Percentiles rank a stretch among this genome's conserved stretches.
Conservation (phyloP, 2,797 vertebrate genomes). For the Pteropus rufus region DNA sequence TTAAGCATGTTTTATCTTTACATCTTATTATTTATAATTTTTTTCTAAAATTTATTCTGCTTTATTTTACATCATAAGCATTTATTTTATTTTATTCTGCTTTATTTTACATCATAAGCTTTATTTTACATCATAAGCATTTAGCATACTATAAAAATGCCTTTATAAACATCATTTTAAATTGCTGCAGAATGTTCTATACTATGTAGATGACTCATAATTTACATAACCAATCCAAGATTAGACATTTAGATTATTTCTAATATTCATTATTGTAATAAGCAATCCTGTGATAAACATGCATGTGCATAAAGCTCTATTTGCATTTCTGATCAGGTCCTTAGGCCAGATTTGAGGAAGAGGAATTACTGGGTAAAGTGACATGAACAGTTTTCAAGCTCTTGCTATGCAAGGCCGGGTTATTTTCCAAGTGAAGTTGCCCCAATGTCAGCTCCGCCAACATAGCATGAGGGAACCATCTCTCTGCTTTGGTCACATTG, state of each 20-base stretch:
- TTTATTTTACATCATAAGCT: conserved; percentile 1
- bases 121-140: not conserved
- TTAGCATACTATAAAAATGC: conserved; percentile 13
- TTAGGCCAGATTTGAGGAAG: not conserved
- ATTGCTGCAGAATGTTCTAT: conserved; percentile 33
- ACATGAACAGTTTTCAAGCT: not conserved
- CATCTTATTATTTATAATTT: not conserved
- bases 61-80: conserved; percentile 44
- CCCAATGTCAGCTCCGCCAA: not conserved
- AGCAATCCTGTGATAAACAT: not conserved
- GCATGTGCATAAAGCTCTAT: not conserved
- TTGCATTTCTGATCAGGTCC: conserved; percentile 26
- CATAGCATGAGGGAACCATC: not conserved
- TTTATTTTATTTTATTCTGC: conserved; percentile 42
- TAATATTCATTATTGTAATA: conserved; percentile 9
- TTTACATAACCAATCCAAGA: conserved; percentile 59
- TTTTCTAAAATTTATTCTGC: conserved; percentile 55
- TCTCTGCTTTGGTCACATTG: not conserved
- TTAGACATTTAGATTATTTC: conserved; percentile 43
- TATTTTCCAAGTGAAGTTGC: not conserved
- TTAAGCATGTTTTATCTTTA: conserved; percentile 38
- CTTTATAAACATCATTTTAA: conserved; percentile 55
- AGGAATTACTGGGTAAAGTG: not conserved
- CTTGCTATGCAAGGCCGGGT: not conserved
- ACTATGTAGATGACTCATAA: conserved; percentile 23